A percentile compares a stretch with the other conserved stretches of the same genome.
Conservation (phyloP, 2,113 vertebrate genomes). For the Erinaceus europaeus region DNA sequence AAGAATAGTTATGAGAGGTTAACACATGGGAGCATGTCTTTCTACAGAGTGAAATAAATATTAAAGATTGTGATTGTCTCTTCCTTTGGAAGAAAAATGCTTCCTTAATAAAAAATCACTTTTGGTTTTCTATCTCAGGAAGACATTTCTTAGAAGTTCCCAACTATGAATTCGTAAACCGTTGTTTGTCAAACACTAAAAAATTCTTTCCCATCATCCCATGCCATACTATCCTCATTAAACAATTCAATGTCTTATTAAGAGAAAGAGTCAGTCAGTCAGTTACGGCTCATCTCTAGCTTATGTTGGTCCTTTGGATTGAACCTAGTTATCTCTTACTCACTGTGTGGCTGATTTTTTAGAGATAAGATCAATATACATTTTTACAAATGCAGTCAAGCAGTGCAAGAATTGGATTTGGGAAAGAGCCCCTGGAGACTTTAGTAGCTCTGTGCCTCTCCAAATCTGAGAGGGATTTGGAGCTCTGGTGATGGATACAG, state of each 20-base stretch:
- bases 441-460: neutral
- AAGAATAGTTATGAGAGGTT: neutral
- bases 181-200: neutral
- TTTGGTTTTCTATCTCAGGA: neutral
- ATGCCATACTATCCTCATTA: too few relatives aligned
- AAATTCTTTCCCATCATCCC: neutral
- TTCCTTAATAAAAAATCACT: neutral
- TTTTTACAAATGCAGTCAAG: neutral
- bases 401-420: neutral
- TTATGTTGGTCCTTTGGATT: too few relatives aligned
- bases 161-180: neutral
- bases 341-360: neutral
- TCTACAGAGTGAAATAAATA: neutral
- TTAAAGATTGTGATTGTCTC: neutral
- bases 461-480: fast-evolving
- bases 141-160: neutral
- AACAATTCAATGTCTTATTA: too few relatives aligned
- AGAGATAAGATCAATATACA: neutral
- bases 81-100: neutral
- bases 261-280: too few relatives aligned
- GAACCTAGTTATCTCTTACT: too few relatives aligned
- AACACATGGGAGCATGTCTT: neutral
- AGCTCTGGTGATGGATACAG: neutral
- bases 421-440: too few relatives aligned
- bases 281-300: too few relatives aligned